Conservation (phyloP, 2,113 vertebrate species). For the Donacobius atricapilla region DNA sequence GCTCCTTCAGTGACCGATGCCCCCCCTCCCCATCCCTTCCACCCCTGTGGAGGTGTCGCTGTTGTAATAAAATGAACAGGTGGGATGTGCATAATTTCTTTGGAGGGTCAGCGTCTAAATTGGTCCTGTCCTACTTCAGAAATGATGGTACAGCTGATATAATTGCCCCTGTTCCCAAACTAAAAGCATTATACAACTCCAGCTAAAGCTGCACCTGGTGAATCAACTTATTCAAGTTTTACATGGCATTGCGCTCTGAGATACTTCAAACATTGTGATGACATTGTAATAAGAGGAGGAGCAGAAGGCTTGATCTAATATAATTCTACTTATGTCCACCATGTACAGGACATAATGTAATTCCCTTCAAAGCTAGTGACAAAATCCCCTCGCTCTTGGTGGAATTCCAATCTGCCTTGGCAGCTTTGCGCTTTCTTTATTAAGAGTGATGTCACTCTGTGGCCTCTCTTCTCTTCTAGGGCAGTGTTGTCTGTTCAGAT, state of each 20-base stretch:
- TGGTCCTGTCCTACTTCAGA: conserved; percentile 11
- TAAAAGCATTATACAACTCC: conserved; percentile 64
- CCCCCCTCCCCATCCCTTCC: not conserved
- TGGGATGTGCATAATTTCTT: conserved; percentile 29
- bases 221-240: conserved; percentile 63
- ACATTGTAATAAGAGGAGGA: conserved; percentile 64
- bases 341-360: conserved; percentile 19
- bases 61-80: conserved; percentile 61
- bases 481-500: conserved; percentile 22
- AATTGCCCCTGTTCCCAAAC: conserved; percentile 53
- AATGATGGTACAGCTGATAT: conserved; percentile 15
- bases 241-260: conserved; percentile 7
- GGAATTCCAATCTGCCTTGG: conserved; percentile 44
- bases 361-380: conserved; percentile 47
- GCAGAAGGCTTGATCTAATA: conserved; percentile 62
- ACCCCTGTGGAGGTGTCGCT: conserved; percentile 44
- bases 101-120: conserved; percentile 32
- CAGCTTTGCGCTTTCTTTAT: conserved; percentile 32
- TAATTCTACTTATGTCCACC: conserved; percentile 39
- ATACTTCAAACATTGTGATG: conserved; percentile 44
- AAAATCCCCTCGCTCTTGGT: conserved; percentile 3
- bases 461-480: conserved; percentile 16
- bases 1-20: not conserved
- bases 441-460: conserved; percentile 33
- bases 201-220: conserved; percentile 70